Conservation (phyloP, 2,888 invertebrate genomes). For the Hybos culiciformis region DNA sequence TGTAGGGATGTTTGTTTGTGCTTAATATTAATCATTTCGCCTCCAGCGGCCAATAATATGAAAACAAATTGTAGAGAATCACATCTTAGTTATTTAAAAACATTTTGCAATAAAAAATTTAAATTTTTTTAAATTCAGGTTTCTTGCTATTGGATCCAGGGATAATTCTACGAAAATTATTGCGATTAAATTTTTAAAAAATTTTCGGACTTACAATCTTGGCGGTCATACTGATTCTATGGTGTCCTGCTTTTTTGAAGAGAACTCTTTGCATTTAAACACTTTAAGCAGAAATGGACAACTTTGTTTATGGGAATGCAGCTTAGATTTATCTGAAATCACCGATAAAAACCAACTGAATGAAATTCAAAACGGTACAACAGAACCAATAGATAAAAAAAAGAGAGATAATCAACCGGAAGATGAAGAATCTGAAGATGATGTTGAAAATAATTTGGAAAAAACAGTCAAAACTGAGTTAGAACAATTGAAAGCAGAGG, state of each 20-base stretch:
- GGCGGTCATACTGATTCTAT: slow-evolving; percentile 77
- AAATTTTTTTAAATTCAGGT: too few species aligned
- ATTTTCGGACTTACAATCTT: slow-evolving; percentile 62
- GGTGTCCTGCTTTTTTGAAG: slow-evolving; percentile 78
- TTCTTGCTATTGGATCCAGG: slow-evolving; percentile 77
- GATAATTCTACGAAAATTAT: slow-evolving; percentile 81
- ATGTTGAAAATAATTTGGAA: slow-evolving; percentile 36
- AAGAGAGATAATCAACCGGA: slow-evolving; percentile 8
- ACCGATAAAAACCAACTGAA: slow-evolving; percentile 7
- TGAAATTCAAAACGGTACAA: neutral
- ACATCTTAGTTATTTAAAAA: too few species aligned
- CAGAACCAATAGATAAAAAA: neutral
- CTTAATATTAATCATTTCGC: too few species aligned
- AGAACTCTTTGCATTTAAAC: slow-evolving; percentile 68
- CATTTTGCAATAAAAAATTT: too few species aligned
- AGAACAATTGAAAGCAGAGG: slow-evolving; percentile 25
- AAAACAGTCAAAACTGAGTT: slow-evolving; percentile 12
- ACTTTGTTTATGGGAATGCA: slow-evolving; percentile 66
- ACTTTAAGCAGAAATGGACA: slow-evolving; percentile 76
- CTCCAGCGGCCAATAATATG: too few species aligned
- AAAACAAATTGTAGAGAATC: too few species aligned
- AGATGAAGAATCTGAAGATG: slow-evolving; percentile 47
- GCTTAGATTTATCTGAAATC: slow-evolving; percentile 55
- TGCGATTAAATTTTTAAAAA: slow-evolving; percentile 56
- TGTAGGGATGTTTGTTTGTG: too few species aligned